Conservation (phyloP, 2,113 vertebrate species). For the Dasyurus viverrinus region DNA sequence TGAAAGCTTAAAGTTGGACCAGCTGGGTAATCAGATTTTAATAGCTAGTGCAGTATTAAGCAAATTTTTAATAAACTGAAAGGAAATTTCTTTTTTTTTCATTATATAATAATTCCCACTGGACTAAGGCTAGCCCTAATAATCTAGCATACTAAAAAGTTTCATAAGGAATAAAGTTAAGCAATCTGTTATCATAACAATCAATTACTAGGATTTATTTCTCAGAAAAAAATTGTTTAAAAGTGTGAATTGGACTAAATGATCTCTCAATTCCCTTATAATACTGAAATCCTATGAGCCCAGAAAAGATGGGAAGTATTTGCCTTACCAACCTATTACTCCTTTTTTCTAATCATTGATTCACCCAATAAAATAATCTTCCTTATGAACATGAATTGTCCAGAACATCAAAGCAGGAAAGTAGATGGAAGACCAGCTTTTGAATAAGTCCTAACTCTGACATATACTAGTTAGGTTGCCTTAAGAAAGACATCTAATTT, state of each 20-base stretch:
- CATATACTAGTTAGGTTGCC: no score
- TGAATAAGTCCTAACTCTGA: no score
- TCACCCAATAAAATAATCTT: not conserved
- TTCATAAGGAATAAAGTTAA: constrained; percentile 5
- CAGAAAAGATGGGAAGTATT: not conserved
- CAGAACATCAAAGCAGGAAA: not conserved
- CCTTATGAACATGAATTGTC: not conserved
- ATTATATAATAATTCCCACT: constrained; percentile 13
- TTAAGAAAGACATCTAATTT: no score
- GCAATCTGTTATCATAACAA: constrained; percentile 23
- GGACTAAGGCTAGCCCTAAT: constrained; percentile 15
- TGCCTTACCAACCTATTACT: not conserved
- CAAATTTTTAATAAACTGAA: constrained; percentile 36
- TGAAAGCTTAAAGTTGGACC: constrained; percentile 8
- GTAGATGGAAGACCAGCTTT: no score
- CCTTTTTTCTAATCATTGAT: not conserved
- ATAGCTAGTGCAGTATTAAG: constrained; percentile 19
- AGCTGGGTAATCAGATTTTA: constrained; percentile 28
- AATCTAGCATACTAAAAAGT: constrained; percentile 6
- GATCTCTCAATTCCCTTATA: not conserved
- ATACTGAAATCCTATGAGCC: not conserved
- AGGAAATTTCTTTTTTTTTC: constrained; percentile 2
- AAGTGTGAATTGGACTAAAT: not conserved
- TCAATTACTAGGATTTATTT: constrained; percentile 4
- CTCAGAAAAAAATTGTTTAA: constrained; percentile 7